Base-by-base conservation (phyloP, 2,888 invertebrate species). In the Morpho helenor region DNA sequence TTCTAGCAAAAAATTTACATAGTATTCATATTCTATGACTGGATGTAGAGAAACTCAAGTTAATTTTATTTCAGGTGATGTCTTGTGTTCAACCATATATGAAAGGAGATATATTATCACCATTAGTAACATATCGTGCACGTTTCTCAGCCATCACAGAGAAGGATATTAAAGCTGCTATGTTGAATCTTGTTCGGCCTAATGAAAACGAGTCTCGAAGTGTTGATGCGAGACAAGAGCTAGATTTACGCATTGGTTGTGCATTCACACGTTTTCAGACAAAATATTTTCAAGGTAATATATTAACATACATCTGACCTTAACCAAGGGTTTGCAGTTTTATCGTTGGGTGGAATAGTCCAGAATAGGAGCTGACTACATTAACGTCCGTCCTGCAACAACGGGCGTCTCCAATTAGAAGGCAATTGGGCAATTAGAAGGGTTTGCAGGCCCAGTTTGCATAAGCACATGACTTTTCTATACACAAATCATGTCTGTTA, bases 211-310 rank as follows among this genome's bases (percentile, higher is more conserved):
- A 99, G 82, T 96, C 99, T 0, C 93, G 94, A 68, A 98, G 98
- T 74, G 99, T 99, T 0, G 98, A 98, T 83, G 99, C 99, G 0
- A 91, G 99, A 4, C 99, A 99, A 81, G 99, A 99, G 83, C 85
- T 99, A 7, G 99, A 99, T 92, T 87, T 99, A 57, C 92, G 99
- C 64, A 98, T 99, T 77, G 99, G 99, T 16, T 99, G 99, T 85
- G 98, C 99, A 42, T 99, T 99, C 80, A 99, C 99, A 0, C 92
- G 99, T 55, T 99, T 96, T 77, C 99, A 99, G 89, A 99, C 99
- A 0, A 98, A 97, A 84, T 99, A 97, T 85, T 99, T 99, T 82
- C 98, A 97, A 92, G 96, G 95, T 87, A 69, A 62, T 7, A 10
- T 39, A 8, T 58, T 22, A 52, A 47, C 7, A 42, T 23, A 8